Evolutionary conservation across 2,113 vertebrate species (phyloP).

Genomic region (Hypanus sabinus): DNA sequence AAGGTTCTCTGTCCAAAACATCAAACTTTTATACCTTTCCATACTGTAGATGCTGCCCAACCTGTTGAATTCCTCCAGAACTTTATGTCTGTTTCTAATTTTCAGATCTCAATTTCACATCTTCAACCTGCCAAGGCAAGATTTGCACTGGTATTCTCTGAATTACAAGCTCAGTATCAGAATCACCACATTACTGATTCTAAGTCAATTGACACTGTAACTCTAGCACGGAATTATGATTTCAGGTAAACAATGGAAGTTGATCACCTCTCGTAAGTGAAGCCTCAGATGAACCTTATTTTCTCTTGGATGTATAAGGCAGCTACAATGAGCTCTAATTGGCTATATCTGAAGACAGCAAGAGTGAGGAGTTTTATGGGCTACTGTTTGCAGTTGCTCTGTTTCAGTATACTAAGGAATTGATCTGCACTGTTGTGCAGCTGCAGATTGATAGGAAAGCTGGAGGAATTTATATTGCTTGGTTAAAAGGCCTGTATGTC

Average conservation of each 20-base stretch:
- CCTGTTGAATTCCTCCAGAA: no score
- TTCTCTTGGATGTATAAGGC: background rate
- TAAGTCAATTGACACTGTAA: background rate
- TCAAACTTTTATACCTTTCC: no score
- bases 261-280: background rate
- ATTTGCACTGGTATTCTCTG: background rate
- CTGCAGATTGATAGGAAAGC: background rate
- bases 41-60: no score
- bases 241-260: background rate
- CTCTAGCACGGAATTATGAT: background rate
- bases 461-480: background rate
- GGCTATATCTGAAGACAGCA: background rate
- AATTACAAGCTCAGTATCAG: background rate
- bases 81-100: background rate
- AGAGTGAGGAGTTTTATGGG: background rate
- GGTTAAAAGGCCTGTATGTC: background rate
- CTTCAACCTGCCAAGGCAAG: background rate
- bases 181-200: background rate
- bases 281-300: background rate
- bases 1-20: no score
- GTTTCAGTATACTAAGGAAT: background rate
- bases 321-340: background rate
- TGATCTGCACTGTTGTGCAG: background rate
- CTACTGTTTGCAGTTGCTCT: background rate
- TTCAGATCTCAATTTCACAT: background rate